Evolutionary conservation across 2,797 vertebrate species (phyloP), one percentile per base, ranked within the genome.

Genomic region (Pterois miles): DNA sequence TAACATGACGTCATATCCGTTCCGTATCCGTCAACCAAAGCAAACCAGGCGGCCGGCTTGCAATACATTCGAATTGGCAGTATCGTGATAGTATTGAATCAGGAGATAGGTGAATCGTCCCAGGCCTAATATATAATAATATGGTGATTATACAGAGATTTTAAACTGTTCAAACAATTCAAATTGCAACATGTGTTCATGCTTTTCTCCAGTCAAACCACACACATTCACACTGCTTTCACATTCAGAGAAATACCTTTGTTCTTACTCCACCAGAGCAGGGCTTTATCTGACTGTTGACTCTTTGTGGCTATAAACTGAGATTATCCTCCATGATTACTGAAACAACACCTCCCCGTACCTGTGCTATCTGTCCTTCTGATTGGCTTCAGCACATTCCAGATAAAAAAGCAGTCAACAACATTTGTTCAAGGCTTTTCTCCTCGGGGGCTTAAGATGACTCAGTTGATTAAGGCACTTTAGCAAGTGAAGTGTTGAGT

Each of bases 291-390:
- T 76, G 33, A 65, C 20, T 13, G 53, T 70, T 67, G 22, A 62
- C 58, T 63, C 50, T 7, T 31, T 59, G 34, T 34, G 50, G 60
- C 22, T 52, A 25, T 77, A 72, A 74, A 72, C 73, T 62, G 36
- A 83, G 71, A 82, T 84, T 60, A 84, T 86, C 70, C 59, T 20
- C 8, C 31, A 48, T 52, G 76, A 83, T 86, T 78, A 43, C 52
- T 67, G 56, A 52, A 75, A 67, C 58, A 22, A 54, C 57, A 11
- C 13, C 67, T 46, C 22, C 52, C 31, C 59, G 18, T 75, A 74
- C 52, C 83, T 80, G 59, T 62, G 38, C 33, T 54, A 80, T 85
- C 82, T 76, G 79, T 2, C 23, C 40, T 16, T 38, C 58, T 40
- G 67, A 62, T 46, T 83, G 23, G 18, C 57, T 56, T 62, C 68